phyloP scores from a whole-genome alignment of 2,888 invertebrate genomes.

The Entomobrya multifasciata region DNA sequence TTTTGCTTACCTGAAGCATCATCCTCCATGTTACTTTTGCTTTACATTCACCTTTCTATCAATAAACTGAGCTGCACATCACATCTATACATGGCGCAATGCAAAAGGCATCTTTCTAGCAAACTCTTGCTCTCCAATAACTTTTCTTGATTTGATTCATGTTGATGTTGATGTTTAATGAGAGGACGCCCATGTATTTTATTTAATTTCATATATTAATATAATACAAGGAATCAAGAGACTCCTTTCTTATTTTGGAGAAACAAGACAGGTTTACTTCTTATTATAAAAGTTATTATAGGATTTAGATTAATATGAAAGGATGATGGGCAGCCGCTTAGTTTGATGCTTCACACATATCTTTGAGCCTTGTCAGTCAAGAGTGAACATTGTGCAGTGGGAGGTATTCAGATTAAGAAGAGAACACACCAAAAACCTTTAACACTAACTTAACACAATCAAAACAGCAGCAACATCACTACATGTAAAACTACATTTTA shows the following conservation, averaged over 20 bases:
- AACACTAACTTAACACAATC: too few species aligned
- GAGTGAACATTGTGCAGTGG: conserved; percentile 32
- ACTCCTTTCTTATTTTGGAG: not conserved
- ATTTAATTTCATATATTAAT: not conserved
- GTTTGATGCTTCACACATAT: conserved; percentile 24
- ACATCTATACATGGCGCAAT: too few species aligned
- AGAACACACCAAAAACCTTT: not conserved
- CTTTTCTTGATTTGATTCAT: not conserved
- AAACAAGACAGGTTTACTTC: not conserved
- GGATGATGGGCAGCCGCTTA: conserved; percentile 17
- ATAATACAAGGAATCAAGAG: not conserved
- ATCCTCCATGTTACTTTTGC: too few species aligned
- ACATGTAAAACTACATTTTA: not conserved
- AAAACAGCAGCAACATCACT: not conserved
- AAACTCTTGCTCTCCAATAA: too few species aligned
- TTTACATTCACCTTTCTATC: too few species aligned
- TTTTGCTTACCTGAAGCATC: too few species aligned
- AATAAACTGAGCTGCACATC: too few species aligned
- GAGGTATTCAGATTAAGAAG: conserved; percentile 13
- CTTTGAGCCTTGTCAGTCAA: conserved; percentile 45
- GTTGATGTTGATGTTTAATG: not conserved
- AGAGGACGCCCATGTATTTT: not conserved
- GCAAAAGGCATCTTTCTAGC: too few species aligned
- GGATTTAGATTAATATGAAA: not conserved
- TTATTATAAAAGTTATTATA: too few species aligned